Base-by-base conservation (phyloP, 1,140 invertebrate genomes). In the Euglossa dilemma region DNA sequence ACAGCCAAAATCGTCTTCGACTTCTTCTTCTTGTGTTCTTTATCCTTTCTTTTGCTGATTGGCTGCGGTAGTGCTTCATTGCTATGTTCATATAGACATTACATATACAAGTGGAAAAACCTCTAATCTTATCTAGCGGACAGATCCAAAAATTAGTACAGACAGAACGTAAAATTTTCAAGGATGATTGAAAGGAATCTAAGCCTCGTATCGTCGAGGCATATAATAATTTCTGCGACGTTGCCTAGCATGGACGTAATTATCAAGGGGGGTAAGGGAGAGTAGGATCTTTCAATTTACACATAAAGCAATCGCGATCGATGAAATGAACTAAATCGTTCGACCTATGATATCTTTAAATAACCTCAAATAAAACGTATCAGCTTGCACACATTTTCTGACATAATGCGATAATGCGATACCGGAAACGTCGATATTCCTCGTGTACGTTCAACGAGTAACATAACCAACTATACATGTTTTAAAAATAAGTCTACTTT, bases 1-100 rank as follows among this genome's bases (percentile, higher is more conserved):
- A 85, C 47, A 56, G 77, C 43, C 59, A 88, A 83, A 59, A 80
- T 70, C 28, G 85, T 64, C 74, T 94, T 94, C 23, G 87, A 92
- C 82, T 95, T 95, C 87, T 95, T 95, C 91, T 95, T 94, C 90
- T 95, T 95, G 75, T 95, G 91, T 16, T 95, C 94, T 85, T 95
- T 95, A 52, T 94, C 90, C 82, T 92, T 94, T 45, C 93, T 92
- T 83, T 95, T 95, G 71, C 92, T 92, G 76, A 94, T 91, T 50
- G 93, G 92, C 81, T 94, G 94, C 18, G 92, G 91, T 56, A 91
- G 85, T 70, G 93, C 92, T 63, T 95, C 94, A 90, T 93, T 94
- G 75, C 91, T 93, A 80, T 45, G 86, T 86, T 77, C 57, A 56
- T 43, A 72, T 43, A 79, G 2, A 71, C 47, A 76, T 75, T 77